Evolutionary conservation across 2,113 vertebrate species (phyloP).

Genomic region (Uria lomvia): DNA sequence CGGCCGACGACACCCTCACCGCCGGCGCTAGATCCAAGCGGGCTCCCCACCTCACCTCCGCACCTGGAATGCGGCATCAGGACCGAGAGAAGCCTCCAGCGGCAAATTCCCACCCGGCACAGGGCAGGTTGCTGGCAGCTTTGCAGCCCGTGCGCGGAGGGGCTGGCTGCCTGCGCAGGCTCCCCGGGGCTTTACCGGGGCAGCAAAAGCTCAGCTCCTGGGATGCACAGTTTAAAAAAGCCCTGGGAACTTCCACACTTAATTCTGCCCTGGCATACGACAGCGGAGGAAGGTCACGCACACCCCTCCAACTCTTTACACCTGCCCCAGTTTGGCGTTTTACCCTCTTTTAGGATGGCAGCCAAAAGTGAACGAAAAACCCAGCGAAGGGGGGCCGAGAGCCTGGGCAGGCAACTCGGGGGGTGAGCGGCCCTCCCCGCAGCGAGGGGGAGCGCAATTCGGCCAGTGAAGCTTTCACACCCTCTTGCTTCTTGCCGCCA

Average conservation of each 20-base stretch:
- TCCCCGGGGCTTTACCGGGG: neutral
- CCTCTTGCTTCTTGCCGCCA: neutral
- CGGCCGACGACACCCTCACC: neutral
- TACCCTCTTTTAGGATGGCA: neutral
- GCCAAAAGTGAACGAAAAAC: neutral
- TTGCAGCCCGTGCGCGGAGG: accelerated
- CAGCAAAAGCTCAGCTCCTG: neutral
- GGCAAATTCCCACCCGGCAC: neutral
- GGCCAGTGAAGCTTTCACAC: neutral
- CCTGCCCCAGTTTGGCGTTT: neutral
- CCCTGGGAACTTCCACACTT: neutral
- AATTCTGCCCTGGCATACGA: accelerated
- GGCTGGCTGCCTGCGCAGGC: neutral
- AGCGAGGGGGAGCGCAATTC: accelerated
- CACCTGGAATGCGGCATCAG: accelerated
- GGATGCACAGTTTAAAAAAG: neutral
- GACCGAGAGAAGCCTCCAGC: neutral
- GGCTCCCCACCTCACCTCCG: neutral
- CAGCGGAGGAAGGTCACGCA: accelerated
- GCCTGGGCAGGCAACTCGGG: neutral
- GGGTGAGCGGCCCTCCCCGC: accelerated
- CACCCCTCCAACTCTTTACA: accelerated
- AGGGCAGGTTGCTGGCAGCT: neutral
- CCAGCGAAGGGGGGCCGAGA: accelerated
- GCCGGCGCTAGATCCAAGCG: accelerated